phyloP scores from a whole-genome alignment of 1,140 invertebrate species.

The Bathynomus jamesi region DNA sequence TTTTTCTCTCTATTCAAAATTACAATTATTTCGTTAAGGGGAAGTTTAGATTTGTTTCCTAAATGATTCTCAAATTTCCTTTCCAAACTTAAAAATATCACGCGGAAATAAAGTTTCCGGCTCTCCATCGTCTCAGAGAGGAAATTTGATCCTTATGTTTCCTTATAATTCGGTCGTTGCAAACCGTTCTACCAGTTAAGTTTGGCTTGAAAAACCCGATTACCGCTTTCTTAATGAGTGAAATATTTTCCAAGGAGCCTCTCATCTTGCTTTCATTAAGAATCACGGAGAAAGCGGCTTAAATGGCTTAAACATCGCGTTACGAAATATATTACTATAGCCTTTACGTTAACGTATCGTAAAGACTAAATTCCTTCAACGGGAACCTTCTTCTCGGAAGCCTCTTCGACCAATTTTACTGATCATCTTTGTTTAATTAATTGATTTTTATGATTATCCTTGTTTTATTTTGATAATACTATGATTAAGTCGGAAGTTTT shows the following conservation, averaged over 20 bases:
- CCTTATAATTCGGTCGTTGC: not conserved
- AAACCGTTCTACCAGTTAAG: not conserved
- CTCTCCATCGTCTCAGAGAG: not conserved
- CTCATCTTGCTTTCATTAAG: slow-evolving; percentile 38
- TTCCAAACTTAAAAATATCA: not conserved
- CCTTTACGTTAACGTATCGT: not conserved
- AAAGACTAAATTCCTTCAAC: not conserved
- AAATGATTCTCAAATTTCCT: not conserved
- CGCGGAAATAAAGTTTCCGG: not conserved
- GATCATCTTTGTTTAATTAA: slow-evolving; percentile 38
- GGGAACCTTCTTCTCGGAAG: not conserved
- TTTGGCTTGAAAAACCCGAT: not conserved
- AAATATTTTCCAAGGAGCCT: slow-evolving; percentile 37
- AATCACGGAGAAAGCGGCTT: slow-evolving; percentile 12
- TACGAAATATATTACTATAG: not conserved
- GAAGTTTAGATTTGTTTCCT: not conserved
- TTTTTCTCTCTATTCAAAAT: not conserved
- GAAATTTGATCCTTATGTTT: not conserved
- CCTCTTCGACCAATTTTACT: not conserved
- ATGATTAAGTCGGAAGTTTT: slow-evolving; percentile 39
- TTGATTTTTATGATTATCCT: slow-evolving; percentile 38
- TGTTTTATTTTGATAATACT: slow-evolving; percentile 38
- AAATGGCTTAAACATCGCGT: not conserved
- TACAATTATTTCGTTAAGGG: not conserved
- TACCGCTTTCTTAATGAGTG: slow-evolving; percentile 31